These are phyloP conservation scores for Tetropium fuscum DNA, from an alignment of 2,888 invertebrate species.

Conservation along the genomic window DNA sequence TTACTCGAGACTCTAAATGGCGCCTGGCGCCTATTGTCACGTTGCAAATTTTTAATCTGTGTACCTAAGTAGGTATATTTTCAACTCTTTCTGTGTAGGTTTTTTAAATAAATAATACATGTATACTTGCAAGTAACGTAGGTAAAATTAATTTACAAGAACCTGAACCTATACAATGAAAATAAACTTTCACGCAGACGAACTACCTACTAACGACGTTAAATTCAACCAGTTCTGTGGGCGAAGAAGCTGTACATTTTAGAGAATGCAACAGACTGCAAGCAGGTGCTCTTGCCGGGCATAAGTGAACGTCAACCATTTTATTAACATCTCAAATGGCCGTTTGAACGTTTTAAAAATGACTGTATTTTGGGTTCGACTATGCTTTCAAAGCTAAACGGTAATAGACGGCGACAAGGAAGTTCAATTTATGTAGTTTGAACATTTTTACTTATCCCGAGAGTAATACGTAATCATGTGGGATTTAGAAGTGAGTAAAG, in stretches of 20 bases:
- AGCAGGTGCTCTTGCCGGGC: constrained; percentile 15
- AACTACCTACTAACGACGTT: not conserved
- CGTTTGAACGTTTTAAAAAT: constrained; percentile 5
- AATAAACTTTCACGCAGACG: not conserved
- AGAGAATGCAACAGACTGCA: constrained; percentile 16
- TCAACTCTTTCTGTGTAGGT: too few relatives aligned
- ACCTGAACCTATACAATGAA: not conserved
- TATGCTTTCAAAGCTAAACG: not conserved
- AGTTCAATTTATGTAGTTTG: not conserved
- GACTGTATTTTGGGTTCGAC: too few relatives aligned
- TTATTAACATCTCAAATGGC: constrained; percentile 10
- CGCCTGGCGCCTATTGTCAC: too few relatives aligned
- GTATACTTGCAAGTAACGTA: not conserved
- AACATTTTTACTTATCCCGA: too few relatives aligned
- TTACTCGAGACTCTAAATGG: too few relatives aligned
- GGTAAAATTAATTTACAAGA: not conserved
- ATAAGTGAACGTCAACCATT: constrained; percentile 9
- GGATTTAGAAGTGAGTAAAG: too few relatives aligned
- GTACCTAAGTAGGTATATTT: too few relatives aligned
- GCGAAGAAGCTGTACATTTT: constrained; percentile 5
- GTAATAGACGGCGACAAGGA: not conserved
- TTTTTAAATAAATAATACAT: too few relatives aligned
- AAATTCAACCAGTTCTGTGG: constrained; percentile 4
- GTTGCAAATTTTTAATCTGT: too few relatives aligned
- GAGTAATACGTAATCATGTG: too few relatives aligned